Base-by-base conservation (phyloP, 2,113 vertebrate genomes). In the Dromas ardeola region DNA sequence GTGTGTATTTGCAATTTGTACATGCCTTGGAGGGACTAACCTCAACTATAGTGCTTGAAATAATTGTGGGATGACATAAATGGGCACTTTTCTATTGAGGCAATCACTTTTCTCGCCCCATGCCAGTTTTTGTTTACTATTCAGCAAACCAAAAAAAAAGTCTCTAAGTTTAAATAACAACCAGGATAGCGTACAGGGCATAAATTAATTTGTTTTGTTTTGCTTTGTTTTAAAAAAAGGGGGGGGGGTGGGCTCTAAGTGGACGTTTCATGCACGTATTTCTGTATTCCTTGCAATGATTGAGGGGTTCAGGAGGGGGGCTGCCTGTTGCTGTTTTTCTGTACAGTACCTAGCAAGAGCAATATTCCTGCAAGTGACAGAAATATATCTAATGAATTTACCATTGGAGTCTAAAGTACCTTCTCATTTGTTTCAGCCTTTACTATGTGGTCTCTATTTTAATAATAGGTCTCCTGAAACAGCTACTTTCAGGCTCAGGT, bases 1-100 rank as follows among this genome's bases (percentile, higher is more conserved):
- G 95, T 70, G 94, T 95, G 92, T 94, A 97, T 97, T 93, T 95
- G 81, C 91, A 96, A 97, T 97, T 96, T 97, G 94, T 97, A 95
- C 89, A 91, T 94, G 80, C 70, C 94, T 95, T 63, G 78, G 82
- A 97, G 88, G 89, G 87, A 97, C 91, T 79, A 98, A 94, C 50
- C 84, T 95, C 87, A 96, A 90, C 91, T 94, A 63, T 30, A 65
- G 95, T 79, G 90, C 88, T 67, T 67, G 15, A 69, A 94, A 96
- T 97, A 96, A 97, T 88, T 97, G 63, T 82, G 95, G 88, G 77
- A 97, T 97, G 88, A 95, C 94, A 88, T 95, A 86, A 98, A 93
- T 72, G 95, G 81, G 63, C 81, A 97, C 40, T 96, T 97, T 96
- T 85, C 81, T 97, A 91, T 93, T 62, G 82, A 97, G 65, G 92